Evolutionary conservation across 2,888 invertebrate genomes (phyloP), one percentile per base, ranked within the genome.

Genomic region (Ennomos fuscantarius): DNA sequence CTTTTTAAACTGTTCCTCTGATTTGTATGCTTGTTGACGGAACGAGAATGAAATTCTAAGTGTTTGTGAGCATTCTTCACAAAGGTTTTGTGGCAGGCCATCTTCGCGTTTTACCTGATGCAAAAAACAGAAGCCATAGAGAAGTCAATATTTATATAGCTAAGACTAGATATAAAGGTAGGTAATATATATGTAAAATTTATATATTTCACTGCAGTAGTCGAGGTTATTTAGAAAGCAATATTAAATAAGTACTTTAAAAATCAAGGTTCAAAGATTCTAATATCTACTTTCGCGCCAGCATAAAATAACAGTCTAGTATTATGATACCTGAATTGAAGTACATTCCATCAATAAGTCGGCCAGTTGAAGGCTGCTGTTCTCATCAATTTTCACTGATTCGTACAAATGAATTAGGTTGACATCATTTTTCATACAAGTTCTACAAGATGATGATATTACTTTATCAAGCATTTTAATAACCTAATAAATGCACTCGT

Each of bases 1-100:
- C 52, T 78, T 81, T 70, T 77, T 82, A 9, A 85, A 75, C 57
- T 85, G 80, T n/a, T 75, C 70, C 41, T 90, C 82, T 2, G 80
- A 70, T 58, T 82, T 76, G 8, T 75, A 63, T 3, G 81, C 87
- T 70, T 84, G 86, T 36, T 63, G 74, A 35, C 87, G 82, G 69
- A 91, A 88, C 62, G 73, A 73, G 70, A 93, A 93, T 9, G 93
- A 79, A 8, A 88, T 79, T 53, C 93, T 81, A 11, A 94, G 82
- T 51, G 86, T 82, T 56, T 84, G 84, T 0, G 90, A 86, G 76
- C 95, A 95, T 8, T 85, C 80, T 61, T 82, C 69, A 70, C 95
- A 95, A 45, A 95, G 83, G 51, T 89, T 89, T 70, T 94, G 93
- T 0, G 95, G 94, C 52, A 95, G 75, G 37, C 93, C 93, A 82